Percentiles rank a stretch among this genome's conserved stretches.
These are phyloP conservation scores for Polyodon spathula DNA, from an alignment of 2,113 vertebrate species.

Conservation along the genomic window DNA sequence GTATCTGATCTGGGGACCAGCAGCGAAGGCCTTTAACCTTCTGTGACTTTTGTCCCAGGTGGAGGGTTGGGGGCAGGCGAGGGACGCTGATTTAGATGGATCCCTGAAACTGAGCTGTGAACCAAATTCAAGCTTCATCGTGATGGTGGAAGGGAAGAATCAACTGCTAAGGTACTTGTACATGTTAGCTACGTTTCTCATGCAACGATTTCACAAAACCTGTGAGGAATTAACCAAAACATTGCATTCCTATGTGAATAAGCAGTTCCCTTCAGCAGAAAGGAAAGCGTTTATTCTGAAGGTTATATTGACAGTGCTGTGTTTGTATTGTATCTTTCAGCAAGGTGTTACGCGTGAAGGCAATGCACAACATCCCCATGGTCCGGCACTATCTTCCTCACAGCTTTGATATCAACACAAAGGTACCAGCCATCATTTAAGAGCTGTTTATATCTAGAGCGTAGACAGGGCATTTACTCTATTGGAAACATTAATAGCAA, in stretches of 20 bases:
- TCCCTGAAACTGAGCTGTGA: slow-evolving; percentile 55
- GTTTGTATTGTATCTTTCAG: slow-evolving; percentile 40
- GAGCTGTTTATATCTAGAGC: background rate
- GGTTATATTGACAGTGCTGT: too few relatives aligned
- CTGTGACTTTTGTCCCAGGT: slow-evolving; percentile 25
- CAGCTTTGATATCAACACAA: slow-evolving; percentile 46
- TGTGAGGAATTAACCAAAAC: too few relatives aligned
- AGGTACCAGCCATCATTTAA: slow-evolving; percentile 36
- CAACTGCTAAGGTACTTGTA: slow-evolving; percentile 48
- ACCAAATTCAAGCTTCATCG: slow-evolving; percentile 44
- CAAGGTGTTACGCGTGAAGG: slow-evolving; percentile 57
- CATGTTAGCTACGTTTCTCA: background rate
- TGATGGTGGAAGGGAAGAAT: slow-evolving; percentile 53
- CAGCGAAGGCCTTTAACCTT: too few relatives aligned
- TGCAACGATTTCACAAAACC: too few relatives aligned
- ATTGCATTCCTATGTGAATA: too few relatives aligned
- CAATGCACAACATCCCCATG: slow-evolving; percentile 53
- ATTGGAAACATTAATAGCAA: too few relatives aligned
- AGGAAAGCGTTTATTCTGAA: too few relatives aligned
- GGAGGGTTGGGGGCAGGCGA: slow-evolving; percentile 49
- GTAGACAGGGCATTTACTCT: too few relatives aligned
- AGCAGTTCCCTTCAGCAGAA: too few relatives aligned
- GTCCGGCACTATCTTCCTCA: slow-evolving; percentile 44
- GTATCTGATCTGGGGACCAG: too few relatives aligned
- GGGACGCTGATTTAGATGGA: slow-evolving; percentile 52